Base-by-base conservation (phyloP, 2,113 vertebrate genomes). In the Muntiacus reevesi region DNA sequence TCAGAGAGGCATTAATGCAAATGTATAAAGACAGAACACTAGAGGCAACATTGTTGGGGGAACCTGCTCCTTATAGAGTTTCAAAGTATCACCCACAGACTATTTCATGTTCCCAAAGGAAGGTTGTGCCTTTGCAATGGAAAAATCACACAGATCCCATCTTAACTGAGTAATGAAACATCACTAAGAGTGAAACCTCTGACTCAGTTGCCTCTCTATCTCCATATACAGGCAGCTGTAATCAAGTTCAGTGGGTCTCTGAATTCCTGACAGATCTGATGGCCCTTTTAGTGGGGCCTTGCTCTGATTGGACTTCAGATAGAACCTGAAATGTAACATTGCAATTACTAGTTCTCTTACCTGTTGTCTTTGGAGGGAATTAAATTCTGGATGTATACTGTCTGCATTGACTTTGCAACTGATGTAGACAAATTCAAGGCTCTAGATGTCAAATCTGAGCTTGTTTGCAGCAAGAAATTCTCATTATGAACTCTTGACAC, bases 21-120 rank as follows among this genome's bases (percentile, higher is more conserved):
- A 54, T 55, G 54, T 7, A 0, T 6, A 55, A 45, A 59, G 5
- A 9, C 2, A 25, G 4, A 57, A 19, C 3, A 82, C 0, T 25
- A 10, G 23, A 82, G 17, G 4, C 60, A 81, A 55, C 23, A 7
- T 5, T 86, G 2, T 6, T 36, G 6, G 12, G 6, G 52, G 16
- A 54, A 14, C 57, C n/a, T 23, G n/a, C 28, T 10, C 19, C 0
- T 27, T 47, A 40, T 7, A 47, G 1, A 27, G 47, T 55, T 88
- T 76, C 23, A 52, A 64, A 84, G 15, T 23, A 7, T 19, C 14
- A 13, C 60, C 50, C 33, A 1, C 10, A 83, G n/a, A 86, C 28
- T 17, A 25, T 33, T 89, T 52, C 36, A 27, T 23, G 57, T 52
- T 50, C 45, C 23, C 7, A 83, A 95, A 27, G 33, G 30, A 62